phyloP scores from a whole-genome alignment of 92 coral and sea anemone species.

The Parazoanthus atlanticus region DNA sequence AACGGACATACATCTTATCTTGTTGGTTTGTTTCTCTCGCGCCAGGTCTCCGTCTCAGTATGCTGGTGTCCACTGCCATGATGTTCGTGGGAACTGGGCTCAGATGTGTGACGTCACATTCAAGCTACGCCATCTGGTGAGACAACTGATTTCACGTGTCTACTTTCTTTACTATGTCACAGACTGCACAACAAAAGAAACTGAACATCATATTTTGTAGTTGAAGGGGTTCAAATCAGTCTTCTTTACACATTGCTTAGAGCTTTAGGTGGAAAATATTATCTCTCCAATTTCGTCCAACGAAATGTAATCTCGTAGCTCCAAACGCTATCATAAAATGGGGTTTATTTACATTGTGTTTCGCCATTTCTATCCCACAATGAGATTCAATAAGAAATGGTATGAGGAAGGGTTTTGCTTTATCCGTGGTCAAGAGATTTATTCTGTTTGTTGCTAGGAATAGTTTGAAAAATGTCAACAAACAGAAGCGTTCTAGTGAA shows the following conservation, averaged over 20 bases:
- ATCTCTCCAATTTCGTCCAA: no score
- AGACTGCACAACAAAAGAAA: not conserved
- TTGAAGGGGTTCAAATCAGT: not conserved
- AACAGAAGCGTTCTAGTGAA: no score
- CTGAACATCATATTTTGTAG: no score
- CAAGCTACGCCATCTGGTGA: slow-evolving; percentile 84
- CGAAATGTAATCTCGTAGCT: no score
- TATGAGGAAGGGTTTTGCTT: not conserved
- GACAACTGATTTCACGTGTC: slow-evolving; percentile 31
- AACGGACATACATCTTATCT: no score
- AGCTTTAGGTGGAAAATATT: no score
- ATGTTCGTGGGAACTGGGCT: slow-evolving; percentile 98
- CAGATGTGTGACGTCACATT: slow-evolving; percentile 88
- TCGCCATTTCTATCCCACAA: not conserved
- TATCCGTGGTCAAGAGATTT: not conserved
- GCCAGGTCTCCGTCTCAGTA: slow-evolving; percentile 86
- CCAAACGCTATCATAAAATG: no score
- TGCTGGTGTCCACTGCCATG: slow-evolving; percentile 82
- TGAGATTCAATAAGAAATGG: not conserved
- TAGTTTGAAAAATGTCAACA: no score
- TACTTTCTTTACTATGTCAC: not conserved
- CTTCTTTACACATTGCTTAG: not conserved
- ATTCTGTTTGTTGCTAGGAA: no score
- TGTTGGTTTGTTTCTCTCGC: slow-evolving; percentile 1
- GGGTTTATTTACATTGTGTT: not conserved